phyloP scores from a whole-genome alignment of 2,888 invertebrate genomes.

The Bombyx huttoni region DNA sequence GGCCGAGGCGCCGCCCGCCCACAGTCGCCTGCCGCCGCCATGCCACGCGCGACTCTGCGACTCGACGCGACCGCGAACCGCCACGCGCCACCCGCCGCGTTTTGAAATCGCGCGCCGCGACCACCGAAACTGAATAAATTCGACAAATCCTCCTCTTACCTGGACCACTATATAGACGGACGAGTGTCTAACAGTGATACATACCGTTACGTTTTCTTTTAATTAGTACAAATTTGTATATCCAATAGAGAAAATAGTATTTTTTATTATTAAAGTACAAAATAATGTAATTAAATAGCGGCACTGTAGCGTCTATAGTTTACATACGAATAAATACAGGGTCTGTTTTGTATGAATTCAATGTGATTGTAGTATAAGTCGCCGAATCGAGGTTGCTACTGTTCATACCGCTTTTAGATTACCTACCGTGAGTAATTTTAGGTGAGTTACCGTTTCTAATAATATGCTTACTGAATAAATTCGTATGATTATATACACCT shows the following conservation, averaged over 20 bases:
- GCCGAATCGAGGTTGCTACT: constrained; percentile 49
- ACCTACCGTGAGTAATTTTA: constrained; percentile 48
- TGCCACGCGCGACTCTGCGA: constrained; percentile 31
- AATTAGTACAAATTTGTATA: constrained; percentile 67
- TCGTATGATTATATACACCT: constrained; percentile 1
- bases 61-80: constrained; percentile 23
- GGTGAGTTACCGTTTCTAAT: constrained; percentile 43
- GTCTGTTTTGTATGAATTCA: constrained; percentile 72
- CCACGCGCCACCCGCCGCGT: constrained; percentile 32
- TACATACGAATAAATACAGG: constrained; percentile 68
- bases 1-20: constrained; percentile 66
- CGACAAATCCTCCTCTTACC: constrained; percentile 70
- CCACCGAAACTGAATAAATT: constrained; percentile 70
- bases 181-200: constrained; percentile 38
- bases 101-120: constrained; percentile 42
- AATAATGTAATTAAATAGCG: constrained; percentile 54
- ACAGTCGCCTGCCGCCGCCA: constrained; percentile 36
- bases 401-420: constrained; percentile 58
- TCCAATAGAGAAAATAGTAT: constrained; percentile 54
- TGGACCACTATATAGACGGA: constrained; percentile 70
- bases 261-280: constrained; percentile 67
- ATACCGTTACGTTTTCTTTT: constrained; percentile 27
- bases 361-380: constrained; percentile 72
- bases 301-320: constrained; percentile 61
- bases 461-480: constrained; percentile 10